Conservation (phyloP, 2,113 vertebrate species). For the Notechis scutatus region DNA sequence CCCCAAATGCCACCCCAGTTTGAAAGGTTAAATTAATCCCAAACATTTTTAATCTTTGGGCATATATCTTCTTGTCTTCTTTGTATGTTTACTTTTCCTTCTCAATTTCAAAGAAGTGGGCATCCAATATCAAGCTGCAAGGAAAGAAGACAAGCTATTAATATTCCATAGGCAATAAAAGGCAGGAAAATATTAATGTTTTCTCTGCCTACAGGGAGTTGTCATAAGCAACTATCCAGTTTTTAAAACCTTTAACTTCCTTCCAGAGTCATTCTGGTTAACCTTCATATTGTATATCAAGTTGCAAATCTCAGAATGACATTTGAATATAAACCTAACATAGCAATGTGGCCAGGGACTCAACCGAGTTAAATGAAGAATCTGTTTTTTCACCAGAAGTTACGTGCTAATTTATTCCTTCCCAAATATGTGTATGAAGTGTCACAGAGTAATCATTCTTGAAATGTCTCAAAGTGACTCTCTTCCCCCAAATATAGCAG, state of each 20-base stretch:
- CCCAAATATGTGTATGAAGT: conserved; percentile 21
- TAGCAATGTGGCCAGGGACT: neutral
- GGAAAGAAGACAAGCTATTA: neutral
- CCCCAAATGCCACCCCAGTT: no score
- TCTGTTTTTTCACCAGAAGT: conserved; percentile 7
- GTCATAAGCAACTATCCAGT: neutral
- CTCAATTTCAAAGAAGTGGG: neutral
- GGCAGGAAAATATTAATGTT: neutral
- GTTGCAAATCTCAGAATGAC: conserved; percentile 7
- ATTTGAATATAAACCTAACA: neutral
- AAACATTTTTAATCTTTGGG: neutral
- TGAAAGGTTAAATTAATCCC: neutral
- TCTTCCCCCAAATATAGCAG: neutral
- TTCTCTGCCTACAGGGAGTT: conserved; percentile 23
- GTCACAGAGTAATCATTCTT: conserved; percentile 23
- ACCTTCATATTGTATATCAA: conserved; percentile 11
- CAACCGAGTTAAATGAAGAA: conserved; percentile 6
- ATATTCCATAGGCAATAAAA: neutral
- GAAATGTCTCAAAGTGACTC: neutral
- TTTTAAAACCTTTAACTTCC: conserved; percentile 10
- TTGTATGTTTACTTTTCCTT: neutral
- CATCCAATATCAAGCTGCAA: neutral
- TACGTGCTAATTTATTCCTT: conserved; percentile 5
- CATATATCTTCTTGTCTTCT: neutral
- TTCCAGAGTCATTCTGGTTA: conserved; percentile 4